Evolutionary conservation across 1,140 invertebrate genomes (phyloP), one percentile per base, ranked within the genome.

Genomic region (Platyscapa corneri): DNA sequence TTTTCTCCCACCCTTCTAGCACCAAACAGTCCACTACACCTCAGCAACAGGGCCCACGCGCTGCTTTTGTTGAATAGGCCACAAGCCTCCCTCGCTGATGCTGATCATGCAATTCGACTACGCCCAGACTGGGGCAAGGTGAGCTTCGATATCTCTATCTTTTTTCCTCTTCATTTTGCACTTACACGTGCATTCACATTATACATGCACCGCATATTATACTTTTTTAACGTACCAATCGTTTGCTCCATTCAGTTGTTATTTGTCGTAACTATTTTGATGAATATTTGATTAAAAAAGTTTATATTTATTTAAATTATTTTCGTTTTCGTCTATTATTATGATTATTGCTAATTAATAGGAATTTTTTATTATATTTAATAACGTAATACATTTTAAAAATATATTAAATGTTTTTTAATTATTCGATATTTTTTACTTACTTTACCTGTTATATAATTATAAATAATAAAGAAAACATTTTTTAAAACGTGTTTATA

Each of bases 101-200:
- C 96, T 85, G 95, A 96, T 88, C 93, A 94, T 86, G 95, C 95
- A 20, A 93, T 96, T 70, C 94, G 94, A 88, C 90, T 96, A 56
- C 94, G 95, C 85, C 96, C 96, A 53, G 94, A 95, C 84, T 97
- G 96, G 95, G 94, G 95, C 84, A 97, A 97, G 94, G 96, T 96
- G 90, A 94, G 89, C 64, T 86, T 37, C 56, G 16, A 39, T 46
- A n/a, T 20, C 67, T 82, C 46, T 70, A 18, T 39, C 20, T 30
- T 14, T n/a, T 37, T 12, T 46, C 64, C 34, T 8, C 60, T 14
- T 79, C 32, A 39, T 10, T 42, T 23, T 46, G 64, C 8, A 30
- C 12, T 16, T 30, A 37, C 67, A 34, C 67, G 80, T 53, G 80
- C 80, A 56, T 6, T 30, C 64, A 32, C 37, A 7, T 42, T 46